These are phyloP conservation scores for Sitobion miscanthi DNA, from an alignment of 1,140 invertebrate species.

Conservation along the genomic window DNA sequence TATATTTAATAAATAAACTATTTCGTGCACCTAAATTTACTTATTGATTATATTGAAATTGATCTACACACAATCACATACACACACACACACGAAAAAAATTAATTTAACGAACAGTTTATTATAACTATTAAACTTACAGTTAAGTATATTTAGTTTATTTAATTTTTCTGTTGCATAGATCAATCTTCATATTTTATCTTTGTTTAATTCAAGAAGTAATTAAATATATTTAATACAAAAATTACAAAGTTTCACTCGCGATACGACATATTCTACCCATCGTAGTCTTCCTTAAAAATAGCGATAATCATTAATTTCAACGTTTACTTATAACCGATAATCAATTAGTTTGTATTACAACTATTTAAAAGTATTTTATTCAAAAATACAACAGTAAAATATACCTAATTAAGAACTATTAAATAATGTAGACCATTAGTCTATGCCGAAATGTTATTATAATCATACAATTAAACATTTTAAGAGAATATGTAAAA, in stretches of 20 bases:
- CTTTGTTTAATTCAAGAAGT: background rate
- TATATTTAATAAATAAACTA: conserved; percentile 33
- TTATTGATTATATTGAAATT: conserved; percentile 31
- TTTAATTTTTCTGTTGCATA: background rate
- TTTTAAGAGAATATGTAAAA: conserved; percentile 4
- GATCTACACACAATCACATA: background rate
- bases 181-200: background rate
- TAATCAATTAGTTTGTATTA: background rate
- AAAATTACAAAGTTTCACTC: conserved; percentile 23
- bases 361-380: background rate
- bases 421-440: background rate
- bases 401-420: conserved; percentile 27
- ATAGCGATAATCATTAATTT: background rate
- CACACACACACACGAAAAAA: background rate
- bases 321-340: background rate
- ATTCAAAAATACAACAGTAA: conserved; percentile 11
- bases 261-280: background rate
- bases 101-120: background rate
- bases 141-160: background rate
- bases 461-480: conserved; percentile 16
- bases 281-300: background rate
- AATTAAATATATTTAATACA: background rate
- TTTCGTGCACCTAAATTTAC: conserved; percentile 4
- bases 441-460: background rate
- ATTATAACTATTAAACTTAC: background rate